These are phyloP conservation scores for Drosophila merina DNA, from an alignment of 2,888 invertebrate species.

Conservation along the genomic window DNA sequence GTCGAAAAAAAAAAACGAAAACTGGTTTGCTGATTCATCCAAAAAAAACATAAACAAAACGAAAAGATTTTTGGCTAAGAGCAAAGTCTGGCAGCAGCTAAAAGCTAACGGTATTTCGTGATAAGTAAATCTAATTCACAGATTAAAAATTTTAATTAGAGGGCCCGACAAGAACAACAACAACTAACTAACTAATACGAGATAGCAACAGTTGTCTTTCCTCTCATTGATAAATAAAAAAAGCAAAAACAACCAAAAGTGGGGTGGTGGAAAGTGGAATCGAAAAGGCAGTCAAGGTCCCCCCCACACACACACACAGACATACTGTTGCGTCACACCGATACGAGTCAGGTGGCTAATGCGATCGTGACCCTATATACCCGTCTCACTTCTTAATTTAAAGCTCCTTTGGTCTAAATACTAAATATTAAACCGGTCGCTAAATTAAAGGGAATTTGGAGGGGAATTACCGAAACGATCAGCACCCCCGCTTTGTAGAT, in stretches of 20 bases:
- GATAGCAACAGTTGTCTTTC: conserved; percentile 43
- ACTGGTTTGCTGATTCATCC: conserved; percentile 7
- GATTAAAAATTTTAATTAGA: conserved; percentile 63
- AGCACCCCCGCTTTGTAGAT: conserved; percentile 15
- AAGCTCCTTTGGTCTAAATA: not conserved
- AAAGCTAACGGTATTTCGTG: conserved; percentile 35
- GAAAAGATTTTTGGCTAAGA: conserved; percentile 25
- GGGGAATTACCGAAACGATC: conserved; percentile 9
- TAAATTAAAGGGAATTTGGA: too few species aligned
- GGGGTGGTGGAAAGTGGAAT: conserved; percentile 13
- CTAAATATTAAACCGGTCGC: not conserved
- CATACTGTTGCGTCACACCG: conserved; percentile 41
- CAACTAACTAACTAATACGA: not conserved
- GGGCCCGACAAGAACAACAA: conserved; percentile 50
- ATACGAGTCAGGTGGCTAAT: conserved; percentile 50
- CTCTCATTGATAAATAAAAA: conserved; percentile 55
- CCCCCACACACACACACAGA: conserved; percentile 22
- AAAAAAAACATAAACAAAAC: conserved; percentile 35
- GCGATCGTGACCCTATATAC: conserved; percentile 14
- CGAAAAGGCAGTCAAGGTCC: conserved; percentile 31
- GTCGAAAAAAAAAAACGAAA: too few species aligned
- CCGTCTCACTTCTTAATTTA: not conserved
- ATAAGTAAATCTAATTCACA: conserved; percentile 61
- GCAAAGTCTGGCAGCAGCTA: conserved; percentile 35
- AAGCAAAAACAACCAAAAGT: conserved; percentile 14